phyloP scores from a whole-genome alignment of 2,113 vertebrate species.

The Silurus glanis region DNA sequence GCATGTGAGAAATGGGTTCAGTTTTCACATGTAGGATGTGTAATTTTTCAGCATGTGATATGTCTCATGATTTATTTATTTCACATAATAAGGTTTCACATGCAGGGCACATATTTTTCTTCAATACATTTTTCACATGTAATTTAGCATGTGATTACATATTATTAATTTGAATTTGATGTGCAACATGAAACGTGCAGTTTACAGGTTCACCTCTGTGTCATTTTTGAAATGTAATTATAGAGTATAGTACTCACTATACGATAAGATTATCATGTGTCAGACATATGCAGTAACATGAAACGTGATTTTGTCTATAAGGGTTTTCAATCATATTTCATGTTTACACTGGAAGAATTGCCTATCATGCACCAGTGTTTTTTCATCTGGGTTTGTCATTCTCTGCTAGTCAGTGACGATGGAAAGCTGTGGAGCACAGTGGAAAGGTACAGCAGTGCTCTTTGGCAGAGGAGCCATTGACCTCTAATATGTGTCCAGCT shows the following conservation, averaged over 20 bases:
- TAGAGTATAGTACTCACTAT: background rate
- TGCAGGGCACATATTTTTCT: background rate
- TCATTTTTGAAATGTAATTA: background rate
- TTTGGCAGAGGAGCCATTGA: background rate
- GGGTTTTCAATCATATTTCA: background rate
- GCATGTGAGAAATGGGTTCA: background rate
- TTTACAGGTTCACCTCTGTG: background rate
- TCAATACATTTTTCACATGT: background rate
- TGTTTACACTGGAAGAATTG: background rate
- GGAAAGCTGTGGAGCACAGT: background rate
- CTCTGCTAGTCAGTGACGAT: background rate
- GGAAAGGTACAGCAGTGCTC: background rate
- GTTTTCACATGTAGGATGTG: too few relatives aligned
- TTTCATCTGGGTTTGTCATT: background rate
- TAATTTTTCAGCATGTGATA: too few relatives aligned
- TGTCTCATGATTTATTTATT: too few relatives aligned
- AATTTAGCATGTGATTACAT: background rate
- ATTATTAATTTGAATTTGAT: background rate
- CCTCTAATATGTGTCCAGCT: slow-evolving; percentile 21
- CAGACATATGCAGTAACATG: background rate
- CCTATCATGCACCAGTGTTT: background rate
- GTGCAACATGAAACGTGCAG: background rate
- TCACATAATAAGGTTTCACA: background rate
- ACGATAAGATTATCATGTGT: background rate
- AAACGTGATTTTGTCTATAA: background rate